phyloP scores from a whole-genome alignment of 2,888 invertebrate genomes.

The Nycteola revayana region DNA sequence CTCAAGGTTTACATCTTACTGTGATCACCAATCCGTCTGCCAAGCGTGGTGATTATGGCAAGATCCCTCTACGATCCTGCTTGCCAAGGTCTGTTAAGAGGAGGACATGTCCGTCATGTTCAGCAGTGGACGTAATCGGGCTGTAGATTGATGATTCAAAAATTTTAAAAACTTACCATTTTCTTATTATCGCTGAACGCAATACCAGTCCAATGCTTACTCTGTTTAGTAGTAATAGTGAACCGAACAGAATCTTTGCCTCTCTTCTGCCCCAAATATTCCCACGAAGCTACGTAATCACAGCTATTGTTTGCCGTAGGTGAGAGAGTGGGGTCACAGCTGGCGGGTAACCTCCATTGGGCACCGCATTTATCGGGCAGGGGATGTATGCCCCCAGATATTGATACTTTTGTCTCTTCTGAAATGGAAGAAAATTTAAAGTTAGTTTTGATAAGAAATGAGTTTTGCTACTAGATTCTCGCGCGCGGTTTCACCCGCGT shows the following conservation, averaged over 20 bases:
- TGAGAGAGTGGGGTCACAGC: constrained; percentile 77
- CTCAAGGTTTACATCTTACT: too few species aligned
- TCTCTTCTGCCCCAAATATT: constrained; percentile 83
- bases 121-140: too few species aligned
- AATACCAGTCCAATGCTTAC: constrained; percentile 94
- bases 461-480: too few species aligned
- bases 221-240: constrained; percentile 89
- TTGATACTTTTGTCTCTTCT: constrained; percentile 74
- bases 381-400: constrained; percentile 59
- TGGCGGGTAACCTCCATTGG: constrained; percentile 88
- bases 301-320: constrained; percentile 80
- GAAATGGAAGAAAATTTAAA: constrained; percentile 20
- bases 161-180: too few species aligned
- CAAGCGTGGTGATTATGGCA: too few species aligned
- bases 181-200: constrained; percentile 92
- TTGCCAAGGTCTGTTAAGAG: too few species aligned
- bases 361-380: constrained; percentile 85
- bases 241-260: constrained; percentile 90
- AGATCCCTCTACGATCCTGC: too few species aligned
- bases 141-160: too few species aligned
- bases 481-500: too few species aligned
- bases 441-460: too few species aligned
- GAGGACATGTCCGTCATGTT: too few species aligned
- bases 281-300: constrained; percentile 92
- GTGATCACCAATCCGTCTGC: too few species aligned